Evolutionary conservation across 2,797 vertebrate genomes (phyloP).

Genomic region (Semaprochilodus insignis): DNA sequence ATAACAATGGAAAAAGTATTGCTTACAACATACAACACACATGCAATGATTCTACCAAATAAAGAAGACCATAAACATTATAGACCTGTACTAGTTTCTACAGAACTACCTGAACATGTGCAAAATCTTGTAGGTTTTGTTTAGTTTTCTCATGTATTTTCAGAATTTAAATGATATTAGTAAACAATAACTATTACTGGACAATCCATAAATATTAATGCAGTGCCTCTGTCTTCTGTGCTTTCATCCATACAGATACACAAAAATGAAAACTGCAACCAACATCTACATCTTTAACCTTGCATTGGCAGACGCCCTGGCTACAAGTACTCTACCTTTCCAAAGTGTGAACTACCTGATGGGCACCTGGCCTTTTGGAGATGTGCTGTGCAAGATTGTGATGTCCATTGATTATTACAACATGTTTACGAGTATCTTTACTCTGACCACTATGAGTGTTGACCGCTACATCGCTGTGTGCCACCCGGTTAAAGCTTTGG

Average conservation of each 20-base stretch:
- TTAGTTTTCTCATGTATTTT: not conserved
- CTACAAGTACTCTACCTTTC: conserved; percentile 96
- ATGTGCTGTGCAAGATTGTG: conserved; percentile 92
- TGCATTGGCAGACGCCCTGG: conserved; percentile 93
- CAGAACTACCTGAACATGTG: too few species aligned
- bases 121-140: too few species aligned
- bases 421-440: conserved; percentile 99
- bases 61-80: too few species aligned
- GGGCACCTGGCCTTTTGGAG: conserved; percentile 97
- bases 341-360: conserved; percentile 99
- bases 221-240: not conserved
- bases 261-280: conserved; percentile 99
- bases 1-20: too few species aligned
- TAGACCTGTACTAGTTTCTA: too few species aligned
- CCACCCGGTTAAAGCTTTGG: conserved; percentile 95
- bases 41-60: too few species aligned
- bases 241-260: conserved; percentile 83
- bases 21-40: too few species aligned
- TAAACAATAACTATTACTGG: not conserved
- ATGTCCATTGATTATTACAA: conserved; percentile 99
- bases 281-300: conserved; percentile 99
- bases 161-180: not conserved
- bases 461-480: conserved; percentile 98
- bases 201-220: not conserved
- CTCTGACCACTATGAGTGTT: conserved; percentile 98